Base-by-base conservation (phyloP, 1,140 invertebrate species). In the Meloidogyne exigua region DNA sequence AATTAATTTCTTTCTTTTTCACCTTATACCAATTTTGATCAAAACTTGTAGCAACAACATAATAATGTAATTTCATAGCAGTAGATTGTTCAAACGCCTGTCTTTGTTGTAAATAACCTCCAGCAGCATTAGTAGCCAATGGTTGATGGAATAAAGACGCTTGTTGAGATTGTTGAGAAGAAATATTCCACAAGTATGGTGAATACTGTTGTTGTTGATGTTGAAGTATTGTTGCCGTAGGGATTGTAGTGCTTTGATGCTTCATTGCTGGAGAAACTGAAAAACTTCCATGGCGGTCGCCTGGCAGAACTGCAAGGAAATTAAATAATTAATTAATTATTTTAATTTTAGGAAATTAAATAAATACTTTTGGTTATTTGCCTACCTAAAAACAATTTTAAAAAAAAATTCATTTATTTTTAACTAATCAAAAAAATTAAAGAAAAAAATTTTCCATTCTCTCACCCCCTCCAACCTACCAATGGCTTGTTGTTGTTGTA, bases 31-130 rank as follows among this genome's bases (percentile, higher is more conserved):
- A 91, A 67, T 89, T 87, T 44, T 92, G 91, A 87, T 98, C 94
- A 82, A 94, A 92, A 80, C 93, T 92, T 3, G 94, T 96, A 0
- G 96, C 95, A 36, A 92, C 90, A 39, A 91, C 90, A 85, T 95
- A 98, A 80, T 89, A 95, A 28, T 92, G 91, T 5, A 92, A 91
- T 11, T 75, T 57, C 57, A 64, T 73, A 23, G 42, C 57, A 13
- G 57, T 32, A 62, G 75, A 76, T 28, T 76, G 75, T 28, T 76
- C 75, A 23, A 67, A 49, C 76, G 62, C 32, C 21, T 57, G 49
- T 57, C 49, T 57, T 57, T 57, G 49, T 57, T 57, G 49, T 9
- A 57, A n/a, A 57, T n/a, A 67, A 39, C 42, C 7, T 32, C 28
- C 28, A 32, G 7, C 36, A 64, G 66, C 21, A 70, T 10, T 63